Conservation (phyloP, 2,113 vertebrate genomes). For the Rhinolophus sinicus region DNA sequence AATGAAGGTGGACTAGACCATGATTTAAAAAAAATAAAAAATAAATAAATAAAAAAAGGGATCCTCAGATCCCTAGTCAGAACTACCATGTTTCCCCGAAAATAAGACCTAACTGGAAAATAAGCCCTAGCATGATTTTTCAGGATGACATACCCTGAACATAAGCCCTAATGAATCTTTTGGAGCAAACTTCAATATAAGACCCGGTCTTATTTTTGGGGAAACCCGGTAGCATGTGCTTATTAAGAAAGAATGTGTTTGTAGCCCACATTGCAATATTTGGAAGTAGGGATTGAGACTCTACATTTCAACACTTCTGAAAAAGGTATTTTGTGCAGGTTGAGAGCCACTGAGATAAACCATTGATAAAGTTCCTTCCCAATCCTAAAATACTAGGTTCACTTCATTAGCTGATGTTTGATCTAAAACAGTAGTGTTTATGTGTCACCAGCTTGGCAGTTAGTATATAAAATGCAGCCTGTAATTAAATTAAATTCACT, state of each 20-base stretch:
- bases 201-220: no score
- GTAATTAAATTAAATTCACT: neutral
- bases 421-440: neutral
- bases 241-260: neutral
- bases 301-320: neutral
- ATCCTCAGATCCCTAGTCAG: neutral
- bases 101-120: no score
- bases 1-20: neutral
- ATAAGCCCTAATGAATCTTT: no score
- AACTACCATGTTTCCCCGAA: neutral
- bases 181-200: no score
- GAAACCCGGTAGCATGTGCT: neutral
- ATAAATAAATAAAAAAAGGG: no score
- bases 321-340: neutral
- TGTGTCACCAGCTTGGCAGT: neutral
- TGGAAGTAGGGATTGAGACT: neutral
- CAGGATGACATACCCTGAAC: no score
- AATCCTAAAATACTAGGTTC: neutral
- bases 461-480: neutral
- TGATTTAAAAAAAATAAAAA: conserved; percentile 5
- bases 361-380: neutral
- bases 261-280: neutral
- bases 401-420: neutral
- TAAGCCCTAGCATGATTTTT: no score
- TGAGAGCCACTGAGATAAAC: neutral